These are phyloP conservation scores for Tenodera sinensis DNA, from an alignment of 2,888 invertebrate species.

Conservation along the genomic window DNA sequence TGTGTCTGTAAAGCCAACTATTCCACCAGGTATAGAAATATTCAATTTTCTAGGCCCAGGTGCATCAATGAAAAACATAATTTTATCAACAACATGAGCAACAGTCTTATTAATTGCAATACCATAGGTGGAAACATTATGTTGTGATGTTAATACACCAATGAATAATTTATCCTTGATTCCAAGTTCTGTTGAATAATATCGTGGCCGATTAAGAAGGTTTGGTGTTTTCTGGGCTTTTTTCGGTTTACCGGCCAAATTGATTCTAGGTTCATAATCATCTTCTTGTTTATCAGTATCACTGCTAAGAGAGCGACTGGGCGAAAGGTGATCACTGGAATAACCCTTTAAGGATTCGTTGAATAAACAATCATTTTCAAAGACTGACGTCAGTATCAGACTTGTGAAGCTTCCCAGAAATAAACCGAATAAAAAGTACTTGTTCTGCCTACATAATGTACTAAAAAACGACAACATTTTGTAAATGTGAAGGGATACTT, in stretches of 20 bases:
- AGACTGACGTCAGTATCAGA: conserved; percentile 50
- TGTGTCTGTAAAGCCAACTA: conserved; percentile 85
- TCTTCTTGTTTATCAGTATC: conserved; percentile 35
- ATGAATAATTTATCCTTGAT: conserved; percentile 86
- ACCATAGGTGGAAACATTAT: conserved; percentile 67
- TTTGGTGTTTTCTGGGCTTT: conserved; percentile 51
- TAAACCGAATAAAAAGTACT: conserved; percentile 55
- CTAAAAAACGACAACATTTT: conserved; percentile 17
- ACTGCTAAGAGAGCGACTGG: not conserved
- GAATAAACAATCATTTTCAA: conserved; percentile 38
- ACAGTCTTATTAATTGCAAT: conserved; percentile 85
- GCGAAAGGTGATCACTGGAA: conserved; percentile 22
- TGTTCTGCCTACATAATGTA: conserved; percentile 42
- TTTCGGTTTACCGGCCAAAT: conserved; percentile 47
- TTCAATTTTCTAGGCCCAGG: conserved; percentile 49
- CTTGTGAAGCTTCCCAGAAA: conserved; percentile 55
- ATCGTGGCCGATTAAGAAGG: conserved; percentile 77
- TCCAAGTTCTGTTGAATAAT: conserved; percentile 92
- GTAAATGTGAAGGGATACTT: not conserved
- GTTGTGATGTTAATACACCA: conserved; percentile 75
- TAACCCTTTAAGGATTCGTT: not conserved
- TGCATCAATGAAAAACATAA: conserved; percentile 69
- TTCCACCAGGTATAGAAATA: conserved; percentile 56
- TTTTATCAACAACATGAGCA: conserved; percentile 77
- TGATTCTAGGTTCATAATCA: conserved; percentile 49